Conservation (phyloP, 23 tunicate genomes). For the Corella eumyota region DNA sequence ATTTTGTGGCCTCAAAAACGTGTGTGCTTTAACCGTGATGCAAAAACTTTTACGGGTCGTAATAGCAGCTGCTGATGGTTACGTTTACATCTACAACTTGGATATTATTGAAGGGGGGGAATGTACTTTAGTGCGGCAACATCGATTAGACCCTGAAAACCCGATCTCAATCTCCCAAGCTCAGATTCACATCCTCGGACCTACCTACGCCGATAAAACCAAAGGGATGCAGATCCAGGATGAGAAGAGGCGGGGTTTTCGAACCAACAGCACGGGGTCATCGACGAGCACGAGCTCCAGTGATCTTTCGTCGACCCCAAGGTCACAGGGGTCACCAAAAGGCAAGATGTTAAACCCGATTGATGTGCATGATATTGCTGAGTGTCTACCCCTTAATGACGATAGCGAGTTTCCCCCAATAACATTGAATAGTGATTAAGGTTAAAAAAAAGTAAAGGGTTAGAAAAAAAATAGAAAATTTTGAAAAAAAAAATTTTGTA, state of each 20-base stretch:
- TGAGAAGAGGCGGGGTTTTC: not conserved
- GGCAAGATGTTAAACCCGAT: slow-evolving; percentile 26
- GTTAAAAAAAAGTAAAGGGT: too few relatives aligned
- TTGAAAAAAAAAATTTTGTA: too few relatives aligned
- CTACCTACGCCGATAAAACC: slow-evolving; percentile 52
- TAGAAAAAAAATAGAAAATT: too few relatives aligned
- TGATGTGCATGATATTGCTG: slow-evolving; percentile 42
- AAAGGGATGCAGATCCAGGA: slow-evolving; percentile 16
- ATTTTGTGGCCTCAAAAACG: slow-evolving; percentile 25
- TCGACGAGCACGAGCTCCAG: slow-evolving; percentile 39
- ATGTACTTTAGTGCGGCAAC: slow-evolving; percentile 59
- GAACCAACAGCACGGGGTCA: slow-evolving; percentile 51
- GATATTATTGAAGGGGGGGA: slow-evolving; percentile 64
- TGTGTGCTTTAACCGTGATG: slow-evolving; percentile 46
- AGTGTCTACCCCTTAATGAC: slow-evolving; percentile 39
- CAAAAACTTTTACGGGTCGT: slow-evolving; percentile 36
- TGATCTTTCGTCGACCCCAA: slow-evolving; percentile 10
- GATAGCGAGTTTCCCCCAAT: slow-evolving; percentile 55
- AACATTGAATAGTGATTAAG: slow-evolving; percentile 25
- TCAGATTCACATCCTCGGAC: slow-evolving; percentile 6
- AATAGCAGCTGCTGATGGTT: slow-evolving; percentile 74
- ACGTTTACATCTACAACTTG: slow-evolving; percentile 61
- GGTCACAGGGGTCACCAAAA: slow-evolving; percentile 27
- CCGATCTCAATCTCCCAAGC: slow-evolving; percentile 2
- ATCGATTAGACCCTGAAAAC: slow-evolving; percentile 21